Percentiles rank a stretch among this genome's conserved stretches.
Conservation (phyloP, 2,113 vertebrate genomes). For the Pontoporia blainvillei region DNA sequence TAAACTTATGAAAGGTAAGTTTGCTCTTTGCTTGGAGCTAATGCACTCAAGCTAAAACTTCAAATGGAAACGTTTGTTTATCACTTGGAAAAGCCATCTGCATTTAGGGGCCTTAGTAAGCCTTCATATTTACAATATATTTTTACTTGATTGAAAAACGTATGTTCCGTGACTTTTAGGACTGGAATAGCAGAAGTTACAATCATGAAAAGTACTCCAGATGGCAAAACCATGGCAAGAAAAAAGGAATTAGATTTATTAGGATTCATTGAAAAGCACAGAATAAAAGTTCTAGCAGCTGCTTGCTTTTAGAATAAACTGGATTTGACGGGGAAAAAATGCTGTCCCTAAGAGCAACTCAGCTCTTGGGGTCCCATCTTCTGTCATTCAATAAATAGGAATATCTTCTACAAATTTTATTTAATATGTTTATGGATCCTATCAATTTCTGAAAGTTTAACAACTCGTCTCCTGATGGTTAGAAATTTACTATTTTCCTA, state of each 20-base stretch:
- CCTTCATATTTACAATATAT: neutral
- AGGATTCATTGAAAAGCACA: neutral
- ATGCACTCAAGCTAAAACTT: neutral
- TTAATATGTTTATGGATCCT: neutral
- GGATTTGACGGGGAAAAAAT: neutral
- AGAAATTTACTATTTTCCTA: neutral
- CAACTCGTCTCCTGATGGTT: neutral
- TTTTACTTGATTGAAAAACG: neutral
- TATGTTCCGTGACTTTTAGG: neutral
- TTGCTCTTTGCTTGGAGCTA: neutral
- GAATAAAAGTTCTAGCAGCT: neutral
- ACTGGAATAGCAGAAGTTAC: neutral
- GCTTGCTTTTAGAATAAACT: neutral
- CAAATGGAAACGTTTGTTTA: neutral
- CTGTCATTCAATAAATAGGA: neutral
- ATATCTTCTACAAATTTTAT: neutral
- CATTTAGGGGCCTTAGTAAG: neutral
- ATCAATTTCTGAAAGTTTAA: neutral
- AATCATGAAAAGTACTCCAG: neutral
- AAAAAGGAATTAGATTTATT: neutral
- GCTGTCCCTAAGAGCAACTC: neutral
- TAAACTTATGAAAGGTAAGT: neutral
- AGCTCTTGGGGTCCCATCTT: neutral
- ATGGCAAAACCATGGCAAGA: neutral
- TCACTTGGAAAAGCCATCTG: neutral